These are phyloP conservation scores for Aeoliscus strigatus DNA, from an alignment of 2,797 vertebrate genomes.

Conservation along the genomic window DNA sequence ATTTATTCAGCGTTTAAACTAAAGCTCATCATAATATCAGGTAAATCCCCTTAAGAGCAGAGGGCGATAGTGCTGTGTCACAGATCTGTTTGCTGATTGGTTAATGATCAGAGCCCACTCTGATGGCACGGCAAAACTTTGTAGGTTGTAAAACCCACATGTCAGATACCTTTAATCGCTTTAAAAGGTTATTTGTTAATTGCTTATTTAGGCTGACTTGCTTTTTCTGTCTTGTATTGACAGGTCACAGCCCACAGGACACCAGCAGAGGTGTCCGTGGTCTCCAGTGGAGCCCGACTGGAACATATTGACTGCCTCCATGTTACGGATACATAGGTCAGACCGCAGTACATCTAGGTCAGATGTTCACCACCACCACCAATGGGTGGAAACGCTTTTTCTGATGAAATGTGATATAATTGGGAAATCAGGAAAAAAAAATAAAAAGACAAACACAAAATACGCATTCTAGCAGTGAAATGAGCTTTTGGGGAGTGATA, in stretches of 20 bases:
- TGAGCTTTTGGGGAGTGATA: too few relatives aligned
- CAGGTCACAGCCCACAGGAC: slow-evolving; percentile 28
- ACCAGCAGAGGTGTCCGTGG: slow-evolving; percentile 4
- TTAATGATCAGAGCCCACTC: slow-evolving; percentile 7
- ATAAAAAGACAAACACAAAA: too few relatives aligned
- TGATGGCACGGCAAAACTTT: slow-evolving; percentile 23
- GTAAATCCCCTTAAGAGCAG: slow-evolving; percentile 9
- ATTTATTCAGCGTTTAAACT: slow-evolving; percentile 28
- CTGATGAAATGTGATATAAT: too few relatives aligned
- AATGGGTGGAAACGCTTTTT: not conserved
- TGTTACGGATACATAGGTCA: slow-evolving; percentile 27
- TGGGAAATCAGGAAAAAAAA: too few relatives aligned
- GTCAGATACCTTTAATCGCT: slow-evolving; percentile 11
- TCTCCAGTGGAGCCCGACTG: slow-evolving; percentile 4
- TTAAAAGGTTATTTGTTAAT: slow-evolving; percentile 38
- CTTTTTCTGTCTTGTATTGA: slow-evolving; percentile 20
- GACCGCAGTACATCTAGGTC: slow-evolving; percentile 4
- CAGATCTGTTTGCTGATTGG: slow-evolving; percentile 12
- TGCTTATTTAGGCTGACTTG: slow-evolving; percentile 23
- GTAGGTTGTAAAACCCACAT: slow-evolving; percentile 18
- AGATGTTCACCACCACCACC: slow-evolving; percentile 15
- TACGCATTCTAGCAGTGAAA: too few relatives aligned
- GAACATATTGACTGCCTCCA: slow-evolving; percentile 30
- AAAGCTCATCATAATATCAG: slow-evolving; percentile 32
- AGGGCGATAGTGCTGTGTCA: too few relatives aligned